phyloP scores from a whole-genome alignment of 2,888 invertebrate genomes.

The Heliothis peltigera region DNA sequence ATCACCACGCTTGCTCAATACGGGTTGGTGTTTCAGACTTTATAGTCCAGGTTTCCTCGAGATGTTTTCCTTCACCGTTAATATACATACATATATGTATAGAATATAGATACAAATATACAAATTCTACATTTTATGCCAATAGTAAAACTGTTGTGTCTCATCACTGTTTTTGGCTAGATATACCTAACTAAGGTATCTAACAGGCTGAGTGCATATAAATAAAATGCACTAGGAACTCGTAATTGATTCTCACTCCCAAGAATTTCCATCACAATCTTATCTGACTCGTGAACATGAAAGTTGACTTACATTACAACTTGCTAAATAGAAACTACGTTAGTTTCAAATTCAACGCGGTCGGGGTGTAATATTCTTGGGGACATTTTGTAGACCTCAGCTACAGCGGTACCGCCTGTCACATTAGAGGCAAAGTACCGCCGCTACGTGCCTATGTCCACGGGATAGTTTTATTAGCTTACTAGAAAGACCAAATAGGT shows the following conservation, averaged over 20 bases:
- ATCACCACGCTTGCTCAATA: too few relatives aligned
- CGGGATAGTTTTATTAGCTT: constrained; percentile 16
- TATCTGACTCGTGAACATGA: constrained; percentile 21
- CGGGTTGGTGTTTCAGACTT: too few relatives aligned
- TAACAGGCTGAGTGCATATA: not conserved
- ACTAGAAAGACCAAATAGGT: constrained; percentile 19
- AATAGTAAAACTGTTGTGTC: too few relatives aligned
- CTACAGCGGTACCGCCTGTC: constrained; percentile 12
- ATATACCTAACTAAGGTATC: too few relatives aligned
- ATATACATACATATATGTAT: too few relatives aligned
- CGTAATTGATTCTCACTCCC: constrained; percentile 6
- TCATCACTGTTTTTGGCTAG: too few relatives aligned
- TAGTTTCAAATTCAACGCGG: constrained; percentile 34
- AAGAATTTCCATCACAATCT: constrained; percentile 4
- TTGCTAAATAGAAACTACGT: constrained; percentile 19
- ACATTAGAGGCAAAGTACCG: constrained; percentile 25
- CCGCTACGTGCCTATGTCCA: constrained; percentile 27
- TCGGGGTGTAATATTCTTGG: constrained; percentile 10
- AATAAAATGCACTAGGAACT: not conserved
- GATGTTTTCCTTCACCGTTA: too few relatives aligned
- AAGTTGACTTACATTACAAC: constrained; percentile 27
- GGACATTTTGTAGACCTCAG: constrained; percentile 3
- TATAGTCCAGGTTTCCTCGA: too few relatives aligned
- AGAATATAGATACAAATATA: too few relatives aligned
- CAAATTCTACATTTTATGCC: too few relatives aligned